Evolutionary conservation across 92 coral and sea anemone genomes (phyloP), one percentile per base, ranked within the genome.

Genomic region (Diadumene lineata): DNA sequence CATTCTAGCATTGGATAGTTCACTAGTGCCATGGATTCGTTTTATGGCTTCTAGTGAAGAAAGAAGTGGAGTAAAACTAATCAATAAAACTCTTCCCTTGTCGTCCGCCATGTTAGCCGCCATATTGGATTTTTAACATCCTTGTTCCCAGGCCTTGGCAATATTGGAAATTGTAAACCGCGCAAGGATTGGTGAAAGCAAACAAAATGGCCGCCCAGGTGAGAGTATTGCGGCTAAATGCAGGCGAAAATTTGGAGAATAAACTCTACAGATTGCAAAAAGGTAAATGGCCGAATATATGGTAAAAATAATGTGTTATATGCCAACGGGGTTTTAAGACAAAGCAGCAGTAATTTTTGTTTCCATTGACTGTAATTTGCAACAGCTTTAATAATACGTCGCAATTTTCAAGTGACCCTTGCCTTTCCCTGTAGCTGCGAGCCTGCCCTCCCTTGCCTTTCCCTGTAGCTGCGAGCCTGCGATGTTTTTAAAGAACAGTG

Each of bases 101-200:
- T 88, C 84, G 67, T 87, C 98, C 80, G 88, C 96, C 98, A 90
- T 93, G 29, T 82, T 91, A 86, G 78, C n/a, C n/a, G n/a, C n/a
- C n/a, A n/a, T n/a, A n/a, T n/a, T n/a, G n/a, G n/a, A 44, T 44
- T 44, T 44, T 9, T 44, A 44, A 8, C 17, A 44, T 44, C 17
- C 10, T 44, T 17, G 51, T 44, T 44, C 51, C 51, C n/a, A n/a
- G n/a, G n/a, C n/a, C n/a, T n/a, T n/a, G n/a, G n/a, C n/a, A n/a
- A n/a, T n/a, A n/a, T n/a, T n/a, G n/a, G n/a, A n/a, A n/a, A n/a
- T n/a, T n/a, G n/a, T n/a, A n/a, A 26, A 63, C 81, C 81, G 81
- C 81, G 81, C 30, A 27, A 16, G 25, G 68, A 21, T 67, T 77
- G 69, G 86, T 31, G 43, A 60, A 64, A 11, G 43, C 64, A 62